phyloP scores from a whole-genome alignment of 1,140 invertebrate species.

The Sitobion miscanthi region DNA sequence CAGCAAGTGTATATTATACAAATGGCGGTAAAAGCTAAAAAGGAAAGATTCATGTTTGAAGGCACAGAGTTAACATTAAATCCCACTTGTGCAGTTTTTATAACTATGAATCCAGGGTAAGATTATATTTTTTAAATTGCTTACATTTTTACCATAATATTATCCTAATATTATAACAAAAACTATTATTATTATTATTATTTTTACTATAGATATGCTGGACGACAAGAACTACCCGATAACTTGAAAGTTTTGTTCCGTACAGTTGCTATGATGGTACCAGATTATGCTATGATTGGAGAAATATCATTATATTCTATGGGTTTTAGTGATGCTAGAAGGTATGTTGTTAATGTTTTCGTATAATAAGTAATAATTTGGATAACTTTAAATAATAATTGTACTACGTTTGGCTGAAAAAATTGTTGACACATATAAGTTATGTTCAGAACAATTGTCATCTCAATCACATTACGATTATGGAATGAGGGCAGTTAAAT shows the following conservation, averaged over 20 bases:
- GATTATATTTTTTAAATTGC: constrained; percentile 51
- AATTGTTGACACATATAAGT: constrained; percentile 89
- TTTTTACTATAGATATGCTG: constrained; percentile 72
- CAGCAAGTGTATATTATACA: constrained; percentile 88
- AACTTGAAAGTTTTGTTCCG: constrained; percentile 93
- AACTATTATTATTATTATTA: constrained; percentile 60
- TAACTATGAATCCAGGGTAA: constrained; percentile 94
- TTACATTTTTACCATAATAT: neutral
- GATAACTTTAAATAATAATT: neutral
- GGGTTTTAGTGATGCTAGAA: constrained; percentile 77
- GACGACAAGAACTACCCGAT: constrained; percentile 87
- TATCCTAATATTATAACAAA: neutral
- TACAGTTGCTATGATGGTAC: constrained; percentile 95
- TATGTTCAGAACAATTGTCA: constrained; percentile 90
- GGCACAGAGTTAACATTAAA: constrained; percentile 88
- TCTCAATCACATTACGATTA: constrained; percentile 95
- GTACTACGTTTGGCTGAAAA: constrained; percentile 72
- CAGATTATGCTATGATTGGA: constrained; percentile 92
- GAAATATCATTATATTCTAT: constrained; percentile 93
- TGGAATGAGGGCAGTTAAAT: constrained; percentile 86
- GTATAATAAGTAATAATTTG: neutral
- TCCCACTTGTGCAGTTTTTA: constrained; percentile 89
- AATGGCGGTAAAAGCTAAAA: constrained; percentile 77
- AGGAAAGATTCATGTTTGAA: constrained; percentile 89
- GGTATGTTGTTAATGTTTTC: constrained; percentile 61